phyloP scores from a whole-genome alignment of 2,888 invertebrate species.

The Hymenopus coronatus region DNA sequence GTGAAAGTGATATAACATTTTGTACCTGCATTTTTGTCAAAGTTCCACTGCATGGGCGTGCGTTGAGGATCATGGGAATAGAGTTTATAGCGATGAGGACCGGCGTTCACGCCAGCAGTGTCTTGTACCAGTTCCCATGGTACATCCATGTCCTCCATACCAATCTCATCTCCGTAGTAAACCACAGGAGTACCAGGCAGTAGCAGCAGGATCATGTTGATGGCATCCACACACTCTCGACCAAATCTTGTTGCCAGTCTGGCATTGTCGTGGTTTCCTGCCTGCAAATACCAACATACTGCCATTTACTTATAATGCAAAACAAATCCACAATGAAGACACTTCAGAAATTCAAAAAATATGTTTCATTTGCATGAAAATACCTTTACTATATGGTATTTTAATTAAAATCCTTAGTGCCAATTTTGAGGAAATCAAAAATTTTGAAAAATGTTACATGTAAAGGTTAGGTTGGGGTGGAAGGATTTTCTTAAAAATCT shows the following conservation, averaged over 20 bases:
- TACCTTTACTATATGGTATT: too few species aligned
- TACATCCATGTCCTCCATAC: conserved; percentile 60
- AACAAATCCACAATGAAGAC: too few species aligned
- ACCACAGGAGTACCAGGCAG: conserved; percentile 82
- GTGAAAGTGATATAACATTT: neutral
- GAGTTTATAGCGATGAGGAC: conserved; percentile 56
- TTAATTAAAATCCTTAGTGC: too few species aligned
- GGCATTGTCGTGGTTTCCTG: conserved; percentile 76
- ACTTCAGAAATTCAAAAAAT: too few species aligned
- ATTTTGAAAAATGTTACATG: too few species aligned
- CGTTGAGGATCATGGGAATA: conserved; percentile 70
- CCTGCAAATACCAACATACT: too few species aligned
- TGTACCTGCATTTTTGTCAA: conserved; percentile 56
- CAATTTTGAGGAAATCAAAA: too few species aligned
- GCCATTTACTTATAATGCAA: too few species aligned
- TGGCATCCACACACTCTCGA: conserved; percentile 67
- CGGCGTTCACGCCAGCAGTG: conserved; percentile 57
- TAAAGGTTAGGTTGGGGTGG: too few species aligned
- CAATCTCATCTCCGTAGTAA: conserved; percentile 84
- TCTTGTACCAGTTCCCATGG: conserved; percentile 54
- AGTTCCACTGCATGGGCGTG: conserved; percentile 79
- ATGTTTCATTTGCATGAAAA: too few species aligned
- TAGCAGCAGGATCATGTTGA: conserved; percentile 79
- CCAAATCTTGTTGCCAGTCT: conserved; percentile 70
- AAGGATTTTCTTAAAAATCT: too few species aligned